Base-by-base conservation (phyloP, 2,888 invertebrate species). In the Phaedon cochleariae region DNA sequence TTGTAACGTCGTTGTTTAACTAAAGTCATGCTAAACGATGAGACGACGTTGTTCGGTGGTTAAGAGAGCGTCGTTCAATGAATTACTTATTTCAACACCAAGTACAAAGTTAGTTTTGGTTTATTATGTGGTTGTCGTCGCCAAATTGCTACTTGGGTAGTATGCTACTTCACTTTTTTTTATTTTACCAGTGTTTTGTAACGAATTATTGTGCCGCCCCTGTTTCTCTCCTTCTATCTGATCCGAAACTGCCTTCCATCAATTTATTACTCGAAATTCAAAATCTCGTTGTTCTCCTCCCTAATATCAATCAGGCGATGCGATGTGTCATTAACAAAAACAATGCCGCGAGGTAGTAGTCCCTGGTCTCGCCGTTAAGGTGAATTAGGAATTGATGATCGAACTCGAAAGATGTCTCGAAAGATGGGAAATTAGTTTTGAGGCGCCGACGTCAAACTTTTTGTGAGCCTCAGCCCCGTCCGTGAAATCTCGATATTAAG, bases 271-370 rank as follows among this genome's bases (percentile, higher is more conserved):
- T 79, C 75, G 77, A 79, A 78, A 79, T 78, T 74, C 73, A 63
- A 68, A 71, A 69, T 71, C 67, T 66, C 61, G 69, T 41, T 41
- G 41, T 76, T 74, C 79, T 77, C 79, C 80, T 75, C 80, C 79
- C 81, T 77, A 76, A 78, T 80, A 81, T 81, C 81, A 80, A 80
- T 81, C 79, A 80, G 77, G 73, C 78, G 74, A 74, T 78, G 73
- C 78, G 74, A 74, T 78, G 75, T 78, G 79, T 81, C 80, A 80
- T 81, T 81, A 81, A 81, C 80, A 79, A 81, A 81, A 81, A 81
- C 79, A 80, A 79, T 60, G 78, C 80, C 78, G 72, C 74, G 75
- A 79, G 79, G 76, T 73, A 74, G 49, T 54, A 62, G 58, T 52
- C 55, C 45, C 52, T 55, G 59, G 58, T 57, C 57, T 46, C 63